These are phyloP conservation scores for Sylvietta virens DNA, from an alignment of 2,113 vertebrate species.

Conservation along the genomic window DNA sequence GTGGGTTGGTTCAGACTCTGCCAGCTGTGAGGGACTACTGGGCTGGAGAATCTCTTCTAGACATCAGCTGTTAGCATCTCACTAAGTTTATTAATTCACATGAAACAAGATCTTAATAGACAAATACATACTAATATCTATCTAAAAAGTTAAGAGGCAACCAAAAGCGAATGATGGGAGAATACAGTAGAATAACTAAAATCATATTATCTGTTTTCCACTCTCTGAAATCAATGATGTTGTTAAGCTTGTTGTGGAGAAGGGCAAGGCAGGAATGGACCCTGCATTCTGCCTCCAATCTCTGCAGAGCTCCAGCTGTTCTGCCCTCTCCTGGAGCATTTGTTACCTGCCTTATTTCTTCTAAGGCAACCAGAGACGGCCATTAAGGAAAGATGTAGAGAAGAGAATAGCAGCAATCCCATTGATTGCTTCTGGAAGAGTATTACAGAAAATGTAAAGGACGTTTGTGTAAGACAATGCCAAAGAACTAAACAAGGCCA, in stretches of 20 bases:
- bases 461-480: slow-evolving; percentile 33
- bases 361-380: not conserved
- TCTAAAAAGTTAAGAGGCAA: not conserved
- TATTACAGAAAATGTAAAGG: slow-evolving; percentile 5
- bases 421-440: slow-evolving; percentile 6
- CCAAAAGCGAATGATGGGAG: not conserved
- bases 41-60: not conserved
- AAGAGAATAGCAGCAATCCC: not conserved
- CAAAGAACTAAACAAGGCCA: not conserved
- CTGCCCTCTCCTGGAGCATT: not conserved
- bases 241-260: not conserved
- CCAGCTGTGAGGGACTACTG: not conserved
- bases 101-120: not conserved
- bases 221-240: not conserved
- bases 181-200: not conserved
- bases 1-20: not conserved
- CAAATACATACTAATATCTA: not conserved
- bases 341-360: not conserved
- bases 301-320: not conserved
- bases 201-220: not conserved
- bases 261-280: not conserved
- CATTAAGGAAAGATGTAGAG: not conserved
- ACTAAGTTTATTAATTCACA: not conserved
- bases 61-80: not conserved
- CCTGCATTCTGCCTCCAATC: not conserved